Evolutionary conservation across 2,888 invertebrate genomes (phyloP), one percentile per base, ranked within the genome.

Genomic region (Aphidius colemani): DNA sequence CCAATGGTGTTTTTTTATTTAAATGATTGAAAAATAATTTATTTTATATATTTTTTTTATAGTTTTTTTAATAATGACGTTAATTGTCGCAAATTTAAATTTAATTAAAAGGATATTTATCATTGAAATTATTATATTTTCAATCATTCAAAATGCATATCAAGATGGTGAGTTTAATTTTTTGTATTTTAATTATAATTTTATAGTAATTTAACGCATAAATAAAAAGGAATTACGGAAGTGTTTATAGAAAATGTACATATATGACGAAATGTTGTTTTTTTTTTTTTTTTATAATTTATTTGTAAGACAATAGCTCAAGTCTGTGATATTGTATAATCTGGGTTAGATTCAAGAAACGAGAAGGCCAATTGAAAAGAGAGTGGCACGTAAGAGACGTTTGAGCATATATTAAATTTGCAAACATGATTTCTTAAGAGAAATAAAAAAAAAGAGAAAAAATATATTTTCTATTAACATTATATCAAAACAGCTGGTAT

Each of bases 331-430:
- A 65, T 60, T 66, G 66, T 64, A 61, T 43, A 59, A 70, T 66
- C 66, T 69, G 69, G 70, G 70, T 70, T 69, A 70, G 66, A 69
- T 63, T 67, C 66, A 65, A 72, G 76, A 30, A 30, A 30, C 5
- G 30, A 30, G 30, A 75, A 75, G 76, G 76, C 75, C 76, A 70
- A 75, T 73, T 67, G 75, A 75, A 76, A 76, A 75, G 76, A 75
- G 75, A 76, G 74, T 74, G 75, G 72, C 70, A n/a, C 46, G 41
- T 11, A n/a, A 11, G n/a, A 11, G 40, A 7, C 18, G 18, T 39
- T 53, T n/a, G 8, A 48, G 46, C 46, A 11, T 46, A 46, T 30
- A 39, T 13, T 48, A 46, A 57, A 57, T 57, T 57, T 57, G 57
- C 57, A 57, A 57, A 57, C 57, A 46, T 46, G 57, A 57, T 57